These are phyloP conservation scores for Passer montanus DNA, from an alignment of 2,113 vertebrate genomes.

Conservation along the genomic window DNA sequence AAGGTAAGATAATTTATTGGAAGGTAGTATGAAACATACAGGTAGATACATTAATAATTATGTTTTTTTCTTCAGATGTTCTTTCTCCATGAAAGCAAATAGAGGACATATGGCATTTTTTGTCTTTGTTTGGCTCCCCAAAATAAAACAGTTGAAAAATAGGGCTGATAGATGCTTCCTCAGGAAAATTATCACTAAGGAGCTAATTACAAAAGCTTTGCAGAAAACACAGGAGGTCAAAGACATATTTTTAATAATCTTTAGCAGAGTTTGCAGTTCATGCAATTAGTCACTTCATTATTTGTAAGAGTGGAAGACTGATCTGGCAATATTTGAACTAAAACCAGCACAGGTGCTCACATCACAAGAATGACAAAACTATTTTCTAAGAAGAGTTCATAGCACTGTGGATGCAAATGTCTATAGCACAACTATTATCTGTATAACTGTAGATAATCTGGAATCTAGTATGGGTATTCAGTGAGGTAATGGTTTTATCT, in stretches of 20 bases:
- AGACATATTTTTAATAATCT: background rate
- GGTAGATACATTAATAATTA: background rate
- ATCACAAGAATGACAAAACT: background rate
- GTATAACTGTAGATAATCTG: background rate
- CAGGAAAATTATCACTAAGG: background rate
- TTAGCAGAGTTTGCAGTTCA: background rate
- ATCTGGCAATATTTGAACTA: background rate
- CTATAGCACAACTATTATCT: background rate
- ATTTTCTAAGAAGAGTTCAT: background rate
- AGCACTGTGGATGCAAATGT: background rate
- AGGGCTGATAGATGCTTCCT: background rate
- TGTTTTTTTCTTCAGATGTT: background rate
- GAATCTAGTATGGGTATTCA: background rate
- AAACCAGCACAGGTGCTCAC: background rate
- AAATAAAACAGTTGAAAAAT: background rate
- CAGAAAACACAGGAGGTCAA: background rate
- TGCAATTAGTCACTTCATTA: background rate
- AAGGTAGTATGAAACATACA: background rate
- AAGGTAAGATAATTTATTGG: conserved; percentile 45
- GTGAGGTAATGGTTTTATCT: background rate
- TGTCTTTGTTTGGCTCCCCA: background rate
- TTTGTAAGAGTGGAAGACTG: background rate
- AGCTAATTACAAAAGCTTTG: background rate
- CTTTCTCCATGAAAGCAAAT: background rate
- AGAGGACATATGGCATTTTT: background rate